Base-by-base conservation (phyloP, 2,113 vertebrate genomes). In the Lichenostomus cassidix region DNA sequence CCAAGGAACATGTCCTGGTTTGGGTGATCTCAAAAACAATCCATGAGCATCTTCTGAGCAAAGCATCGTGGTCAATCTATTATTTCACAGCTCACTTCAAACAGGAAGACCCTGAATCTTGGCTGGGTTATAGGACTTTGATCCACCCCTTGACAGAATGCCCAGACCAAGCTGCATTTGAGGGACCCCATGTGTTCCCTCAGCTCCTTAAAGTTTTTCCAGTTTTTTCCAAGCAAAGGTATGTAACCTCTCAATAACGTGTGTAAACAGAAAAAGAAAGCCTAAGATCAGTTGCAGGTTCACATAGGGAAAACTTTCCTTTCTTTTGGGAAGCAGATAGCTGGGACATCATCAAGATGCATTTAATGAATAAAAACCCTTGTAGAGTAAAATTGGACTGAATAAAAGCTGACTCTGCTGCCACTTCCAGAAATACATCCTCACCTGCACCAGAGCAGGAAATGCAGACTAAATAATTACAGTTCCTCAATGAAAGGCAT, bases 391-490 rank as follows among this genome's bases (percentile, higher is more conserved):
- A 84, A 68, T 49, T 49, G 29, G 27, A 47, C 16, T 42, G 47
- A 77, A 63, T 84, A 55, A 90, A 83, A 62, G 37, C 41, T 80
- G 58, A 75, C 5, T 31, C 82, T 69, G 53, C 42, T 55, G 14
- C 31, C 29, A 70, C 47, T 80, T 89, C 55, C 39, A 84, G 73
- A 96, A 91, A 86, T 87, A 68, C 21, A 46, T 67, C 78, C 58
- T 84, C 42, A 91, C 74, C 35, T 89, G 21, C 60, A 77, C 64
- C 69, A 44, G 80, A 95, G 86, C 56, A 86, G 93, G 92, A 96
- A 87, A 87, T 65, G 19, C 49, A 27, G 58, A 90, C 78, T 97
- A 95, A 96, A 90, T 96, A 95, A 96, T 93, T 95, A 93, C 93
- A 95, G 59, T 25, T 92, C 41, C 47, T 87, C 18, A 18, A 65